Evolutionary conservation across 1,140 invertebrate genomes (phyloP).

Genomic region (Heliothis virescens): DNA sequence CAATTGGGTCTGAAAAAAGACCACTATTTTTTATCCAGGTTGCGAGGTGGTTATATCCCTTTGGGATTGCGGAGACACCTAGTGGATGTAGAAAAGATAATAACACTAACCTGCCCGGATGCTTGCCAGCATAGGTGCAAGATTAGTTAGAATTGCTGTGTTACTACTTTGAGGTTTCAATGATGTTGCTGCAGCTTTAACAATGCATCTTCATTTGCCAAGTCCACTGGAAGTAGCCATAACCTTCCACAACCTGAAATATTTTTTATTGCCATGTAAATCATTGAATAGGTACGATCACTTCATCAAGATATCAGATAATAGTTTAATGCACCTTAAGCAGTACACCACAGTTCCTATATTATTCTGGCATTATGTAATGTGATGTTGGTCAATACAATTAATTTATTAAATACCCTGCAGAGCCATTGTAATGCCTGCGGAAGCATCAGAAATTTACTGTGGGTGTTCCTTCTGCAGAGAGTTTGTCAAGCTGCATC

Average conservation of each 20-base stretch:
- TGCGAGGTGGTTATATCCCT: too few species aligned
- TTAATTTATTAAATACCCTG: constrained; percentile 83
- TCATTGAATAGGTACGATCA: too few species aligned
- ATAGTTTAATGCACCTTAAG: too few species aligned
- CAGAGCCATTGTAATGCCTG: constrained; percentile 94
- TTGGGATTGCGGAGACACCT: too few species aligned
- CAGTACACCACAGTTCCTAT: too few species aligned
- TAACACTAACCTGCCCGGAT: constrained; percentile 92
- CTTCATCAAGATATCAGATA: too few species aligned
- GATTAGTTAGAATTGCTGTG: constrained; percentile 97
- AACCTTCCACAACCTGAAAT: constrained; percentile 90
- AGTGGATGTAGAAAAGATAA: too few species aligned
- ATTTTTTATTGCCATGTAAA: not conserved
- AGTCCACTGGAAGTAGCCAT: constrained; percentile 96
- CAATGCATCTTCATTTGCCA: constrained; percentile 95
- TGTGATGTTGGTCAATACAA: not conserved
- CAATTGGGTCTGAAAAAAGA: too few species aligned
- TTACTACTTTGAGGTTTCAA: constrained; percentile 99
- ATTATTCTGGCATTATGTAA: too few species aligned
- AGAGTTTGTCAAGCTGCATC: constrained; percentile 98
- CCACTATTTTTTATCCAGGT: too few species aligned
- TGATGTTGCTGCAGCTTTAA: constrained; percentile 98
- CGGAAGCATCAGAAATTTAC: constrained; percentile 98
- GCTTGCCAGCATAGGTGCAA: constrained; percentile 99
- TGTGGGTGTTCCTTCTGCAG: constrained; percentile 98